These are phyloP conservation scores for Mamestra configurata DNA, from an alignment of 1,140 invertebrate genomes.

Conservation along the genomic window DNA sequence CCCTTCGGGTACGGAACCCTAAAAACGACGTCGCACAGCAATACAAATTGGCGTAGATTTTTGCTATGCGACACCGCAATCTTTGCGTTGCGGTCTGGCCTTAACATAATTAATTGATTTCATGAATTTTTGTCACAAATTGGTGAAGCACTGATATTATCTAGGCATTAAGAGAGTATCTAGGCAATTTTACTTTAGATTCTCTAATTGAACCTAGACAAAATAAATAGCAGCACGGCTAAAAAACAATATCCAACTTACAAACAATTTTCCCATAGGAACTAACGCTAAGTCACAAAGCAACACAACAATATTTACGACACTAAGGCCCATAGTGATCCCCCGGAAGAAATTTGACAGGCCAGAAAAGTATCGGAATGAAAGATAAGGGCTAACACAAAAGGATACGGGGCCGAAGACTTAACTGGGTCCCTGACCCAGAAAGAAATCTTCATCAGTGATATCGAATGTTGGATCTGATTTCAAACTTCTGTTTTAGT, in stretches of 20 bases:
- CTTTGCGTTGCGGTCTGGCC: no score
- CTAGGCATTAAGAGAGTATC: no score
- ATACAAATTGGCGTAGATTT: no score
- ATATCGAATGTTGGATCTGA: slow-evolving; percentile 12
- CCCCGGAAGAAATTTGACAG: slow-evolving; percentile 41
- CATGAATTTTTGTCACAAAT: no score
- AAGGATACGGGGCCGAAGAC: slow-evolving; percentile 34
- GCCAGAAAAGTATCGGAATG: slow-evolving; percentile 43
- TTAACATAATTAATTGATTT: no score
- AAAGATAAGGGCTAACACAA: slow-evolving; percentile 39
- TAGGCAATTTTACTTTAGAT: no score
- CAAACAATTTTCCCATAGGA: not conserved
- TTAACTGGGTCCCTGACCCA: slow-evolving; percentile 42
- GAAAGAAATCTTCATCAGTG: slow-evolving; percentile 6
- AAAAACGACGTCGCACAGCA: no score
- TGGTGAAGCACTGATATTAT: no score
- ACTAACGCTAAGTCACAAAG: not conserved
- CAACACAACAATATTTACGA: slow-evolving; percentile 24
- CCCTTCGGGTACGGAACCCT: no score
- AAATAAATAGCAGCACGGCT: no score
- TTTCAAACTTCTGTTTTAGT: slow-evolving; percentile 12
- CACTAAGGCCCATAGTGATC: slow-evolving; percentile 1
- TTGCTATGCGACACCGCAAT: no score
- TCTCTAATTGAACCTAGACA: no score
- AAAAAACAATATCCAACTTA: not conserved